Conservation (phyloP, 1,140 invertebrate species). For the Muscidifurax raptorellus region DNA sequence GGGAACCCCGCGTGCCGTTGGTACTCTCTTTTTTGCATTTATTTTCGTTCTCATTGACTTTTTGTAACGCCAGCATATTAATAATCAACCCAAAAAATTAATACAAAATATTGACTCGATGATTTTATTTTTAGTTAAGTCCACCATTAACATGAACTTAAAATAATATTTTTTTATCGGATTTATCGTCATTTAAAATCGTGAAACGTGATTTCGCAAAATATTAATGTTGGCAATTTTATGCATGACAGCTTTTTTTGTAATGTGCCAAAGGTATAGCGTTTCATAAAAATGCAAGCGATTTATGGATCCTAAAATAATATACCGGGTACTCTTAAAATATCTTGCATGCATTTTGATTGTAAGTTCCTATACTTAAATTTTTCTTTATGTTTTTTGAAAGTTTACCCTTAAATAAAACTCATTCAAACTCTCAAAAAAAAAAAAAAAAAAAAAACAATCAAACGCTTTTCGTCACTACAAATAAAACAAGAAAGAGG, state of each 20-base stretch:
- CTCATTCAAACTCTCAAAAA: not conserved
- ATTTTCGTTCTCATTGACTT: too few species aligned
- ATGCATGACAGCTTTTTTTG: not conserved
- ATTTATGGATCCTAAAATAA: too few species aligned
- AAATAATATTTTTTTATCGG: too few species aligned
- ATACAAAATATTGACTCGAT: too few species aligned
- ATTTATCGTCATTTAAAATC: too few species aligned
- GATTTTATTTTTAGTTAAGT: too few species aligned
- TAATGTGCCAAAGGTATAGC: not conserved
- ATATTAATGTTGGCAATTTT: not conserved
- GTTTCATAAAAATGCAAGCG: not conserved
- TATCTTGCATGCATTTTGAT: not conserved
- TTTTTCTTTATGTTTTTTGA: not conserved
- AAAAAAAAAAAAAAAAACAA: not conserved
- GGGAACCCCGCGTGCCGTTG: not conserved
- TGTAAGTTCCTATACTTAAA: not conserved
- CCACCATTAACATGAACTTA: too few species aligned
- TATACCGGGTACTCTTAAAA: too few species aligned
- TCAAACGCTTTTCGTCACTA: not conserved
- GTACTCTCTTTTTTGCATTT: not conserved
- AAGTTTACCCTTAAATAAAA: not conserved
- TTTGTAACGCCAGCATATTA: too few species aligned
- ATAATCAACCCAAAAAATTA: too few species aligned
- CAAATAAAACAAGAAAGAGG: not conserved
- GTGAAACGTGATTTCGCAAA: not conserved